Evolutionary conservation across 2,797 vertebrate genomes (phyloP).

Genomic region (Garrulus glandarius): DNA sequence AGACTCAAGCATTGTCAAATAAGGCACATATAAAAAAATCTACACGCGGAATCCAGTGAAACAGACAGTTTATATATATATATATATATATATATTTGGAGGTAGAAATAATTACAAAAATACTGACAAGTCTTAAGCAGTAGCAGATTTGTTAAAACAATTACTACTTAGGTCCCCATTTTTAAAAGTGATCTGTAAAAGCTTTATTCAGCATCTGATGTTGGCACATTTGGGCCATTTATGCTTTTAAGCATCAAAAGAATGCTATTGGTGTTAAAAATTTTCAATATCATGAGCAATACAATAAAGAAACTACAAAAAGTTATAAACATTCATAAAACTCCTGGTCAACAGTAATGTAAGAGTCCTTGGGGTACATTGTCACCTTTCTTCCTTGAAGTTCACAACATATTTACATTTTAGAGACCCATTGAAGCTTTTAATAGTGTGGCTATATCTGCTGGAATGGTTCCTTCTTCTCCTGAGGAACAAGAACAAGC

Average conservation of each 20-base stretch:
- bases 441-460: slow-evolving; percentile 91
- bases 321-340: slow-evolving; percentile 74
- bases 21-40: slow-evolving; percentile 82
- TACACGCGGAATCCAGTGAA: slow-evolving; percentile 77
- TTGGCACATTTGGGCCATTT: slow-evolving; percentile 51
- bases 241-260: slow-evolving; percentile 53
- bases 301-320: slow-evolving; percentile 75
- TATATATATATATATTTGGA: slow-evolving; percentile 77
- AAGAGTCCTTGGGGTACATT: slow-evolving; percentile 62
- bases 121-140: slow-evolving; percentile 80
- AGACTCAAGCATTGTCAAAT: slow-evolving; percentile 73
- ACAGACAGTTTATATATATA: slow-evolving; percentile 73
- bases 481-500: slow-evolving; percentile 68
- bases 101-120: slow-evolving; percentile 86
- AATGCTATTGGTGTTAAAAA: slow-evolving; percentile 64
- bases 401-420: slow-evolving; percentile 32
- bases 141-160: slow-evolving; percentile 75
- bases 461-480: slow-evolving; percentile 85
- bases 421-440: slow-evolving; percentile 92
- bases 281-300: slow-evolving; percentile 66
- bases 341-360: slow-evolving; percentile 50
- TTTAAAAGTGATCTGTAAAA: slow-evolving; percentile 72
- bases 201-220: slow-evolving; percentile 58
- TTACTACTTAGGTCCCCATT: slow-evolving; percentile 70
- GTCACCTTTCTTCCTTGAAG: slow-evolving; percentile 35